Conservation (phyloP, 1,140 invertebrate species). For the Hycleus phaleratus region DNA sequence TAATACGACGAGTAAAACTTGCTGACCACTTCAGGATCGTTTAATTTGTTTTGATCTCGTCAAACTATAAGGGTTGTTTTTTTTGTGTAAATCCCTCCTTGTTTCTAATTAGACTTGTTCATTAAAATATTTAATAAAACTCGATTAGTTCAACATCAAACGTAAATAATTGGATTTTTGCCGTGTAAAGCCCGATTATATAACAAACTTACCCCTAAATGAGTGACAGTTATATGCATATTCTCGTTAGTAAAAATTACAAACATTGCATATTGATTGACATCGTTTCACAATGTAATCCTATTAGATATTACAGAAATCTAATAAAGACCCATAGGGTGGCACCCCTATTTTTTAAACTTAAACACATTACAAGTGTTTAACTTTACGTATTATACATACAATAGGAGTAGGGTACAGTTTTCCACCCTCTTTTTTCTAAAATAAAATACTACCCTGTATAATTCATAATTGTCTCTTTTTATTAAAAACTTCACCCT, state of each 20-base stretch:
- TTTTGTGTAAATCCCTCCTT: too few species aligned
- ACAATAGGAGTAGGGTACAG: too few species aligned
- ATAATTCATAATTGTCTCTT: too few species aligned
- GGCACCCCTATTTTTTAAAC: constrained; percentile 9
- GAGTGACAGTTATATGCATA: background rate
- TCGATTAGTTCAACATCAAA: constrained; percentile 1
- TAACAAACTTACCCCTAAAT: too few species aligned
- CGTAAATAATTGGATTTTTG: background rate
- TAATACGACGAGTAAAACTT: too few species aligned
- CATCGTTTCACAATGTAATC: constrained; percentile 22
- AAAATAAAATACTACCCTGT: too few species aligned
- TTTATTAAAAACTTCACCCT: too few species aligned
- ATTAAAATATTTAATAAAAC: constrained; percentile 6
- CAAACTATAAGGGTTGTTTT: too few species aligned
- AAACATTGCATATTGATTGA: constrained; percentile 25
- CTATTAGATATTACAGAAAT: constrained; percentile 23
- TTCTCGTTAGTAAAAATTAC: constrained; percentile 22
- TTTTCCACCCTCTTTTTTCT: too few species aligned
- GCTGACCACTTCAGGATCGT: too few species aligned
- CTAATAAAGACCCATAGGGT: constrained; percentile 13
- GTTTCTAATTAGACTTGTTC: background rate
- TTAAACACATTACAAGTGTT: constrained; percentile 15
- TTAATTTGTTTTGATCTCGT: too few species aligned
- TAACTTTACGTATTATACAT: background rate
- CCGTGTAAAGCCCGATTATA: too few species aligned